These are phyloP conservation scores for Clistopyga incitator DNA, from an alignment of 2,888 invertebrate species.

Conservation along the genomic window DNA sequence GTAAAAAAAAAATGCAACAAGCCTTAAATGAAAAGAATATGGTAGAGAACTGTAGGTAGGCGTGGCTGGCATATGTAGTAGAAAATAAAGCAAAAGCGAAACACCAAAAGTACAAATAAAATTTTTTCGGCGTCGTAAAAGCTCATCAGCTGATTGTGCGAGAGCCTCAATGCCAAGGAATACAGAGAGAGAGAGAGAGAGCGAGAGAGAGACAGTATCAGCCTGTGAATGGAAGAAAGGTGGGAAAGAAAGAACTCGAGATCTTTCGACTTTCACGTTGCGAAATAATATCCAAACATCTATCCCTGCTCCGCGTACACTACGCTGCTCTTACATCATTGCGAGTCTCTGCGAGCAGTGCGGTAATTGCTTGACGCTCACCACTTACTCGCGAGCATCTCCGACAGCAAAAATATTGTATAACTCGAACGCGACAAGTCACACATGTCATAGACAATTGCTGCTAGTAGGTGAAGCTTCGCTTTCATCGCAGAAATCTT, in stretches of 20 bases:
- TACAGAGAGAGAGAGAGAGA: neutral
- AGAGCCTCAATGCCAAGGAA: conserved; percentile 5
- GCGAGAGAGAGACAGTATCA: conserved; percentile 8
- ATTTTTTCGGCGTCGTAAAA: neutral
- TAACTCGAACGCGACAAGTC: conserved; percentile 31
- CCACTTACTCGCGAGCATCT: conserved; percentile 26
- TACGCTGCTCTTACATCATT: conserved; percentile 2
- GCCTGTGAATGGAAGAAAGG: conserved; percentile 18
- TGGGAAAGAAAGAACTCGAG: conserved; percentile 64
- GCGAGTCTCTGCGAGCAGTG: neutral
- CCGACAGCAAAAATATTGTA: conserved; percentile 35
- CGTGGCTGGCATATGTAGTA: neutral
- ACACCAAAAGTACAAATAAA: neutral
- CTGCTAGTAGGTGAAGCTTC: neutral
- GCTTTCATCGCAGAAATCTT: neutral
- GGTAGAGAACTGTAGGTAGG: neutral
- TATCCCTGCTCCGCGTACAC: conserved; percentile 46
- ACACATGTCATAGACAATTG: neutral
- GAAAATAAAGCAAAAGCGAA: neutral
- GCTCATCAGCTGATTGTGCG: neutral
- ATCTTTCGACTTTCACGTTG: conserved; percentile 78
- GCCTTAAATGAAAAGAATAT: neutral
- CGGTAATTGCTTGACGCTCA: neutral
- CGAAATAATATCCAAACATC: conserved; percentile 77
- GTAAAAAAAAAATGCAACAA: neutral